These are phyloP conservation scores for Puma concolor DNA, from an alignment of 2,113 vertebrate genomes.

Conservation along the genomic window DNA sequence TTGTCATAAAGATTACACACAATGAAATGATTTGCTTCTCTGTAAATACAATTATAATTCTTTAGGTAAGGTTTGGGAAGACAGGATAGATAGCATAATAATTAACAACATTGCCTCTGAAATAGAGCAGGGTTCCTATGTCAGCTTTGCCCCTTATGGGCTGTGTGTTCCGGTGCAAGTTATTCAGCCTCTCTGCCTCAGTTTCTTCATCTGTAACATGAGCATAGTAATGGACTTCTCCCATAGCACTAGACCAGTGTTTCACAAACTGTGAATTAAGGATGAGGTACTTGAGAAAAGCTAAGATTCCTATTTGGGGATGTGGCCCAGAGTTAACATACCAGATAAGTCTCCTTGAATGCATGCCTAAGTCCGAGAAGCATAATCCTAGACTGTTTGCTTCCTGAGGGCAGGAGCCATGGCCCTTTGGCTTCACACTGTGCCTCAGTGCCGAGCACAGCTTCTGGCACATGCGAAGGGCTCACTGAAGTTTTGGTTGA, in stretches of 20 bases:
- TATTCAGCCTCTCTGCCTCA: not conserved
- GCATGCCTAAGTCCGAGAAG: not conserved
- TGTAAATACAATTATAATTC: not conserved
- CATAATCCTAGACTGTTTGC: not conserved
- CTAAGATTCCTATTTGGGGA: not conserved
- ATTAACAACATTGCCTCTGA: not conserved
- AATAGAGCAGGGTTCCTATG: not conserved
- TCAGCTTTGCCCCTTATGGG: not conserved
- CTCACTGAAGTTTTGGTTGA: not conserved
- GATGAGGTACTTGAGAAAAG: not conserved
- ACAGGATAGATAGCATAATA: not conserved
- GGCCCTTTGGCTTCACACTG: not conserved
- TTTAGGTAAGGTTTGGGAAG: not conserved
- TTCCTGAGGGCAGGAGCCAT: too few relatives aligned
- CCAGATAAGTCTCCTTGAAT: not conserved
- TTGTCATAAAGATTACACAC: not conserved
- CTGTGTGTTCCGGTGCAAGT: not conserved
- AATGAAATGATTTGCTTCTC: not conserved
- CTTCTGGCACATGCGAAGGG: not conserved
- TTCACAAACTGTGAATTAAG: not conserved
- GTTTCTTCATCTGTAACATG: not conserved
- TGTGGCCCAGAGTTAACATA: not conserved
- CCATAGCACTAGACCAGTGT: not conserved
- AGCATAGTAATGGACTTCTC: not conserved
- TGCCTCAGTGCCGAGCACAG: not conserved